A percentile compares a stretch with the other conserved stretches of the same genome.
phyloP scores from a whole-genome alignment of 2,888 invertebrate species.

The Agrenia bidenticulata region DNA sequence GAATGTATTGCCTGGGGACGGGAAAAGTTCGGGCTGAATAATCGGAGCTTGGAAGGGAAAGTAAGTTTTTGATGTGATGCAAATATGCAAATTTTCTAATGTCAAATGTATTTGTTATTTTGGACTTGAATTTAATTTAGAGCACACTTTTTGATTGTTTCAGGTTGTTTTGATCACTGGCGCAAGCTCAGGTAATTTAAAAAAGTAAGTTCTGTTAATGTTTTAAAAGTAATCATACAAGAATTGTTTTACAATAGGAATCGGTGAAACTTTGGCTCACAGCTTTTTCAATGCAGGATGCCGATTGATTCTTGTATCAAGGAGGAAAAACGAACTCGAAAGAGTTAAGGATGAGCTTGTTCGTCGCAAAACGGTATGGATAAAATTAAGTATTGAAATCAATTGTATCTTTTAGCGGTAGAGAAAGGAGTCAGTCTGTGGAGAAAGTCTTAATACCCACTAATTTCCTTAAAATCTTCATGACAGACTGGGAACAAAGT shows the following conservation, averaged over 20 bases:
- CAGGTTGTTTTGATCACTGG: constrained; percentile 93
- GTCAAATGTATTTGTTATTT: constrained; percentile 1
- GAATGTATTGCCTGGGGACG: constrained; percentile 40
- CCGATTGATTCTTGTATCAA: constrained; percentile 78
- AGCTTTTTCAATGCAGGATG: constrained; percentile 81
- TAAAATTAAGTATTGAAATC: not conserved
- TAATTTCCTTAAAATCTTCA: not conserved
- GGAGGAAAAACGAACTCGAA: constrained; percentile 75
- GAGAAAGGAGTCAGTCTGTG: not conserved
- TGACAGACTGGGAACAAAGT: constrained; percentile 61
- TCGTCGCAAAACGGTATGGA: constrained; percentile 64
- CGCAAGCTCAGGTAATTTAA: constrained; percentile 69
- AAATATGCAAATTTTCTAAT: not conserved
- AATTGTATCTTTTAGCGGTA: not conserved
- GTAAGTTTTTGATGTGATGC: constrained; percentile 22
- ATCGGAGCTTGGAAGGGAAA: constrained; percentile 47
- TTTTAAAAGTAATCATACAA: not conserved
- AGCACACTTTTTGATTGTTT: too few relatives aligned
- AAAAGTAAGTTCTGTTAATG: not conserved
- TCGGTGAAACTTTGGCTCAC: constrained; percentile 88
- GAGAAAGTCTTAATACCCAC: not conserved
- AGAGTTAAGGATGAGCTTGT: constrained; percentile 74
- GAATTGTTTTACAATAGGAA: constrained; percentile 61
- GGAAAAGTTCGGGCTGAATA: constrained; percentile 31
- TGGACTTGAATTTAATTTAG: too few relatives aligned